phyloP scores from a whole-genome alignment of 2,888 invertebrate genomes.

The Deladenus siricidicola region DNA sequence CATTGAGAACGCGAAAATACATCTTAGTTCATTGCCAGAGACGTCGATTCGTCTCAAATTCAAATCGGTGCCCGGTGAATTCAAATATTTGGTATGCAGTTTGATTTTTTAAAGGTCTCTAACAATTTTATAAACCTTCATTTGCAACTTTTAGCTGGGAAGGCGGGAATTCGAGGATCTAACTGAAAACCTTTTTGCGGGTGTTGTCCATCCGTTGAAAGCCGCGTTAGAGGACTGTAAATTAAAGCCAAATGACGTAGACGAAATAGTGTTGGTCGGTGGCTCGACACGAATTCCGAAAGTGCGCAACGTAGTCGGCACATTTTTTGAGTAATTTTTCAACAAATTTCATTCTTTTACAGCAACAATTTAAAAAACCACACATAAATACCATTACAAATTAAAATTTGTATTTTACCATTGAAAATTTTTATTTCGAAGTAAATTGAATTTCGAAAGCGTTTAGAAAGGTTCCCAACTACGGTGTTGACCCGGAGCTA shows the following conservation, averaged over 20 bases:
- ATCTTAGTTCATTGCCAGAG: slow-evolving; percentile 48
- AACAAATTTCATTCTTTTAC: neutral
- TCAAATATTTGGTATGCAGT: slow-evolving; percentile 35
- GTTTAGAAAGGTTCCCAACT: slow-evolving; percentile 52
- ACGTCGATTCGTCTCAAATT: slow-evolving; percentile 52
- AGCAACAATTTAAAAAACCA: neutral
- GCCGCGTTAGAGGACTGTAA: slow-evolving; percentile 54
- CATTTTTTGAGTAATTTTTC: slow-evolving; percentile 53
- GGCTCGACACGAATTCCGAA: slow-evolving; percentile 58
- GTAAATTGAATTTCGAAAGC: neutral
- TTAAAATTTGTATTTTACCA: too few relatives aligned
- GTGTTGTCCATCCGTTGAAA: slow-evolving; percentile 56
- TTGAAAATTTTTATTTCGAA: slow-evolving; percentile 4
- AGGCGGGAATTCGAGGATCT: slow-evolving; percentile 56
- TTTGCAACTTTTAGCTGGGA: slow-evolving; percentile 39
- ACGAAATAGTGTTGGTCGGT: slow-evolving; percentile 59
- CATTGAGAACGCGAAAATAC: slow-evolving; percentile 56
- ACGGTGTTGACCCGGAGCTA: slow-evolving; percentile 57
- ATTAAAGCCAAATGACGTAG: slow-evolving; percentile 51
- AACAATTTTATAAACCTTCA: neutral
- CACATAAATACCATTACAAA: too few relatives aligned
- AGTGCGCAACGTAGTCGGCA: slow-evolving; percentile 55
- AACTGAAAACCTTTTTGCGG: slow-evolving; percentile 56
- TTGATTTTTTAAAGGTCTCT: neutral
- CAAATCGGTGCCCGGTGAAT: slow-evolving; percentile 45